A percentile compares a stretch with the other conserved stretches of the same genome.
These are phyloP conservation scores for Dasyurus viverrinus DNA, from an alignment of 2,113 vertebrate species.

Conservation along the genomic window DNA sequence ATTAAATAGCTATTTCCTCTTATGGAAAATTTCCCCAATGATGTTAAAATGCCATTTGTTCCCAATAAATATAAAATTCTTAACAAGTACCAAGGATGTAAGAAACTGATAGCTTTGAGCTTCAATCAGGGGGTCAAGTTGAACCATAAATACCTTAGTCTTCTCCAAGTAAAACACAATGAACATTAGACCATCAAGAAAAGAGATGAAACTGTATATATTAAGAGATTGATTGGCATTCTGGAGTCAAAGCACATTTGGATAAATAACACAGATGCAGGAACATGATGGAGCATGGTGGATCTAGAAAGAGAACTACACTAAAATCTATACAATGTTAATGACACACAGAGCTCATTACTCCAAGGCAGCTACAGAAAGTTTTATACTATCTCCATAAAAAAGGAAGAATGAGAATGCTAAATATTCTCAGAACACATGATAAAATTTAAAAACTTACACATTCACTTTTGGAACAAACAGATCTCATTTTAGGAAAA, in stretches of 20 bases:
- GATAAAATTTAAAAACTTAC: neutral
- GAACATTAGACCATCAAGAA: neutral
- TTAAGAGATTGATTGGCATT: neutral
- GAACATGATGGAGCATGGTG: neutral
- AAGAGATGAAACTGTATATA: neutral
- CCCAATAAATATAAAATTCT: neutral
- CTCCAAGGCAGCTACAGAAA: neutral
- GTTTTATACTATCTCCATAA: neutral
- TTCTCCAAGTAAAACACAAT: neutral
- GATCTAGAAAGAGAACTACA: neutral
- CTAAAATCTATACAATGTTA: neutral
- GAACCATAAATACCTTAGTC: neutral
- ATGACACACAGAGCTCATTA: neutral
- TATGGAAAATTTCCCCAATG: neutral
- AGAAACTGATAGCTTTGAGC: neutral
- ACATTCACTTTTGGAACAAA: neutral
- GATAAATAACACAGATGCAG: neutral
- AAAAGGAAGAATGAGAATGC: neutral
- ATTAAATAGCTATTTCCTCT: neutral
- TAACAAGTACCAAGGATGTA: neutral
- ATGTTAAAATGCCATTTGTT: neutral
- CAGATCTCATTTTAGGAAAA: neutral
- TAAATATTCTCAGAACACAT: neutral
- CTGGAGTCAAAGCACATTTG: neutral
- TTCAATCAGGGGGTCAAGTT: neutral